phyloP scores from a whole-genome alignment of 2,113 vertebrate species.

The Poeciliopsis prolifica region DNA sequence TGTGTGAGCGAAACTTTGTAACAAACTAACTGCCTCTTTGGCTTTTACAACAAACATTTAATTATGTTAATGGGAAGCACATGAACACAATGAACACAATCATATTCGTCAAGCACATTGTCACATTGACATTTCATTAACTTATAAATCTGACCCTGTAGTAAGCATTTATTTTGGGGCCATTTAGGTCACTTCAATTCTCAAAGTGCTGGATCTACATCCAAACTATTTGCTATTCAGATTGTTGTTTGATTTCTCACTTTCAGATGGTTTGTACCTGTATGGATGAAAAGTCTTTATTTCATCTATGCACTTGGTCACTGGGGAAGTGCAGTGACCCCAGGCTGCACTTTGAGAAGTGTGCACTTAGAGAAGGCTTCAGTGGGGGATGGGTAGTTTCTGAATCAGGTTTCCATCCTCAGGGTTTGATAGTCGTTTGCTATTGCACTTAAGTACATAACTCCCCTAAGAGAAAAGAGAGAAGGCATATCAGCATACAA shows the following conservation, averaged over 20 bases:
- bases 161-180: constrained; percentile 52
- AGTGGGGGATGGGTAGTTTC: constrained; percentile 55
- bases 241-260: constrained; percentile 41
- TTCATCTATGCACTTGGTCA: constrained; percentile 57
- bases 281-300: constrained; percentile 66
- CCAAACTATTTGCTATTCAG: constrained; percentile 48
- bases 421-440: constrained; percentile 69
- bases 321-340: constrained; percentile 32
- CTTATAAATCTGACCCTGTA: constrained; percentile 23
- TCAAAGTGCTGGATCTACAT: constrained; percentile 25
- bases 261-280: constrained; percentile 40
- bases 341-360: not conserved
- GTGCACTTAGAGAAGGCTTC: constrained; percentile 47
- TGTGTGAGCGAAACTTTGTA: not conserved
- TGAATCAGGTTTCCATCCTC: constrained; percentile 67
- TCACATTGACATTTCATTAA: constrained; percentile 26
- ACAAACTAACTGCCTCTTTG: not conserved
- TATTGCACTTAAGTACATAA: constrained; percentile 67
- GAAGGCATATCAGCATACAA: constrained; percentile 30
- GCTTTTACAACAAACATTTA: not conserved
- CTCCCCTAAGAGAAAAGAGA: constrained; percentile 48
- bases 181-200: constrained; percentile 41
- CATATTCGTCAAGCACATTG: constrained; percentile 15
- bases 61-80: not conserved
- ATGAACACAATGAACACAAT: not conserved